Percentiles rank a stretch among this genome's conserved stretches.
phyloP scores from a whole-genome alignment of 2,797 vertebrate genomes.

The Hozukius guyotensis region DNA sequence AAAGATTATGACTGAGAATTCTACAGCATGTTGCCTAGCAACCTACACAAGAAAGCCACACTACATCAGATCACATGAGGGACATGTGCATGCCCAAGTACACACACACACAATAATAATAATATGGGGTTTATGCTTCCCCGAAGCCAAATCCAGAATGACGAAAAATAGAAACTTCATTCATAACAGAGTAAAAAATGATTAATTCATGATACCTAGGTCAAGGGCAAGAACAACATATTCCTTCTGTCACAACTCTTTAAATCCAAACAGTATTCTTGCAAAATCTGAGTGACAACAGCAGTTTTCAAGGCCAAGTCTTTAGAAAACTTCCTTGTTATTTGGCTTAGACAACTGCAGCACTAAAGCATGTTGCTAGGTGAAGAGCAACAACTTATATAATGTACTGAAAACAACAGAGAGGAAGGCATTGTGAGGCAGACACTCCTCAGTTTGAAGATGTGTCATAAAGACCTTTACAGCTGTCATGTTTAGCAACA shows the following conservation, averaged over 20 bases:
- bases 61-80: conserved; percentile 75
- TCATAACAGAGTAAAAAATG: conserved; percentile 12
- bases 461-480: conserved; percentile 65
- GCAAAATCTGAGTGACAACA: neutral
- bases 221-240: conserved; percentile 1
- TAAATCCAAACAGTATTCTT: neutral
- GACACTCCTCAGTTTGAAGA: conserved; percentile 42
- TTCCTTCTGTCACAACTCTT: neutral
- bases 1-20: conserved; percentile 73
- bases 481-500: conserved; percentile 58
- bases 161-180: conserved; percentile 33
- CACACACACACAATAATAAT: conserved; percentile 27
- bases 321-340: neutral
- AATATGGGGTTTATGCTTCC: conserved; percentile 45
- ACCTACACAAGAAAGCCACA: conserved; percentile 79
- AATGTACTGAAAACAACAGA: conserved; percentile 23
- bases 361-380: conserved; percentile 49
- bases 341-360: conserved; percentile 6
- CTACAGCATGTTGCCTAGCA: conserved; percentile 83
- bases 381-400: conserved; percentile 22
- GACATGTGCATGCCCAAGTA: conserved; percentile 57
- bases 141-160: conserved; percentile 31
- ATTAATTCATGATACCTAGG: neutral
- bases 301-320: conserved; percentile 12
- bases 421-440: conserved; percentile 28